Base-by-base conservation (phyloP, 92 coral and sea anemone species). In the Micromussa lordhowensis region DNA sequence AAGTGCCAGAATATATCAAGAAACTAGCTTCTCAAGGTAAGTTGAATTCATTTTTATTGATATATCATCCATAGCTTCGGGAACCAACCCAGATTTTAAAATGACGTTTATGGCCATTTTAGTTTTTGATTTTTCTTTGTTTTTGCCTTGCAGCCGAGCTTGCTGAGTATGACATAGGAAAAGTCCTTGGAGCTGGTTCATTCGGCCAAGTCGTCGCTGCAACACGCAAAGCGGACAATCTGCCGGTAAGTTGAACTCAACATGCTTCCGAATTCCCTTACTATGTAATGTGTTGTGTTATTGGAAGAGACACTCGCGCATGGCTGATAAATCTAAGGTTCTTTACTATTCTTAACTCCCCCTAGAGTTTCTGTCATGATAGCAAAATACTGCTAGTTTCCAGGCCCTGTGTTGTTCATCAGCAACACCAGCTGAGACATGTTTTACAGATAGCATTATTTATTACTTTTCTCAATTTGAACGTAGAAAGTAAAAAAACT, bases 221-320 rank as follows among this genome's bases (percentile, higher is more conserved):
- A 55, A 55, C 61, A 55, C 61, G 61, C 0, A 55, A 55, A 19
- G 61, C 22, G 2, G 86, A 68, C 68, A 82, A 48, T 53, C 78
- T 82, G n/a, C 77, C 78, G 68, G 86, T 82, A 69, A 44, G 86
- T 82, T 49, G 4, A 69, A 1, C 38, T 69, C 32, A 12, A 2
- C 1, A 21, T 9, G 5, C 44, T 75, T 19, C 17, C 5, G 22
- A 9, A 18, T 12, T 35, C 1, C 11, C 1, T 57, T 18, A 1
- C 30, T 70, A 70, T 2, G 11, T 35, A 1, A 35, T 35, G 38
- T 35, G 38, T n/a, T n/a, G n/a, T n/a, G n/a, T n/a, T n/a, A n/a
- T n/a, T n/a, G n/a, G n/a, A 35, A 35, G 38, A 35, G 38, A 35
- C 51, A 44, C 51, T 44, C 51, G 51, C 13, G 51, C 51, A 44